These are phyloP conservation scores for Scytalopus superciliaris DNA, from an alignment of 2,113 vertebrate genomes.

Conservation along the genomic window DNA sequence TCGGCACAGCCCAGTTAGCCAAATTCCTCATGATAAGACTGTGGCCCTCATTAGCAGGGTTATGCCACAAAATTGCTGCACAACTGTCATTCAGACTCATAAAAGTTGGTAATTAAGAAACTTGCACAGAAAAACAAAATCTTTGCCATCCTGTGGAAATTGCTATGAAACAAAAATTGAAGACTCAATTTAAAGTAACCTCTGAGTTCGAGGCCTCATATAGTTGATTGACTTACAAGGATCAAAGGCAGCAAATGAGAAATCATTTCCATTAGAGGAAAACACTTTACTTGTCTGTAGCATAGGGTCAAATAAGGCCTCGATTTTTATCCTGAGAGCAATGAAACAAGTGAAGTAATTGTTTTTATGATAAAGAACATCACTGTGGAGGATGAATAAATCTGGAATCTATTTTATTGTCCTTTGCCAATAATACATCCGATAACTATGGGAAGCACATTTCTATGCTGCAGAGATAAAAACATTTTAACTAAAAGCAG, in stretches of 20 bases:
- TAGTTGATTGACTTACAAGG: neutral
- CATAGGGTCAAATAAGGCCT: neutral
- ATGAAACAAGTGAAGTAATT: conserved; percentile 11
- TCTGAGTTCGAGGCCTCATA: neutral
- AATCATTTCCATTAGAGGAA: neutral
- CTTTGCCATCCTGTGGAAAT: neutral
- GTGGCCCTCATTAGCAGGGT: neutral
- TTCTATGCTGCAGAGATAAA: conserved; percentile 29
- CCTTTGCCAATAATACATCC: conserved; percentile 11
- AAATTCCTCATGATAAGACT: neutral
- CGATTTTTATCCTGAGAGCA: conserved; percentile 13
- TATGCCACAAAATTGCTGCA: neutral
- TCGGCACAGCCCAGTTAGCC: neutral
- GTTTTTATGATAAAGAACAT: conserved; percentile 21
- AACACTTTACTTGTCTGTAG: neutral
- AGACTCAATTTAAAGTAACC: neutral
- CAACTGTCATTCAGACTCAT: neutral
- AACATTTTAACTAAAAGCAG: conserved; percentile 27
- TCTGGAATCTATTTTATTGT: conserved; percentile 29
- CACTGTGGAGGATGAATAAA: neutral
- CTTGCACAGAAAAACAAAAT: neutral
- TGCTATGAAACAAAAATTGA: neutral
- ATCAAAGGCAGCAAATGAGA: conserved; percentile 20
- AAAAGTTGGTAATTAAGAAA: neutral
- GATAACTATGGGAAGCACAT: conserved; percentile 1